Conservation (phyloP, 1,140 invertebrate species). For the Drosophila dunni region DNA sequence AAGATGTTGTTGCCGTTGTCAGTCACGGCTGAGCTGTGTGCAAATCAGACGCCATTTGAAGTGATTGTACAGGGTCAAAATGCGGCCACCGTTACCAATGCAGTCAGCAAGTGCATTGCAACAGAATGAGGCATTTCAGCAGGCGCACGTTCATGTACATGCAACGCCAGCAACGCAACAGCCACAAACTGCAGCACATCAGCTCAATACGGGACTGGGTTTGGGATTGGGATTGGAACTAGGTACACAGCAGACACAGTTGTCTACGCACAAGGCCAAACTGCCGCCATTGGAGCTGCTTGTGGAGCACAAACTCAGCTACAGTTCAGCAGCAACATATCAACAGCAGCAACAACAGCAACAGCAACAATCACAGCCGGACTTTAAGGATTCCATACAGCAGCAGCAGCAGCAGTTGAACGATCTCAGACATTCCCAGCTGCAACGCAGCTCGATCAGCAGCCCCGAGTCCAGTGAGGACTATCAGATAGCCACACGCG, state of each 20-base stretch:
- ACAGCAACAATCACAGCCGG: neutral
- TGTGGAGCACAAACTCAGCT: constrained; percentile 76
- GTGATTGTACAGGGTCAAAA: constrained; percentile 43
- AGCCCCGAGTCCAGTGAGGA: constrained; percentile 65
- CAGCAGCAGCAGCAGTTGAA: constrained; percentile 23
- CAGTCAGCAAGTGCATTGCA: constrained; percentile 58
- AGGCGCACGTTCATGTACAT: constrained; percentile 45
- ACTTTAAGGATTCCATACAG: constrained; percentile 24
- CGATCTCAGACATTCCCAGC: constrained; percentile 44
- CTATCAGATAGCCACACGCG: constrained; percentile 46
- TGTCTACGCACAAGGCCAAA: constrained; percentile 46
- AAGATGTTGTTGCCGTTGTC: constrained; percentile 51
- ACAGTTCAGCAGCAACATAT: constrained; percentile 62
- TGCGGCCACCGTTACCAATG: constrained; percentile 70
- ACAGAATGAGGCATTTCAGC: constrained; percentile 66
- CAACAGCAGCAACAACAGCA: constrained; percentile 43
- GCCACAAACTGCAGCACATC: constrained; percentile 33
- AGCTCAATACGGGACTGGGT: constrained; percentile 39
- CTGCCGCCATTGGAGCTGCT: constrained; percentile 71
- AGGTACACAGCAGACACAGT: constrained; percentile 15
- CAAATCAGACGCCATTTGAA: neutral
- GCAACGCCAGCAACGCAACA: constrained; percentile 43
- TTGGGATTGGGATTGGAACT: constrained; percentile 29
- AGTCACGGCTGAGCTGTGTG: constrained; percentile 65
- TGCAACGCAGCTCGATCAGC: constrained; percentile 30